Conservation (phyloP, 2,888 invertebrate species). For the Cephus rjabovi region DNA sequence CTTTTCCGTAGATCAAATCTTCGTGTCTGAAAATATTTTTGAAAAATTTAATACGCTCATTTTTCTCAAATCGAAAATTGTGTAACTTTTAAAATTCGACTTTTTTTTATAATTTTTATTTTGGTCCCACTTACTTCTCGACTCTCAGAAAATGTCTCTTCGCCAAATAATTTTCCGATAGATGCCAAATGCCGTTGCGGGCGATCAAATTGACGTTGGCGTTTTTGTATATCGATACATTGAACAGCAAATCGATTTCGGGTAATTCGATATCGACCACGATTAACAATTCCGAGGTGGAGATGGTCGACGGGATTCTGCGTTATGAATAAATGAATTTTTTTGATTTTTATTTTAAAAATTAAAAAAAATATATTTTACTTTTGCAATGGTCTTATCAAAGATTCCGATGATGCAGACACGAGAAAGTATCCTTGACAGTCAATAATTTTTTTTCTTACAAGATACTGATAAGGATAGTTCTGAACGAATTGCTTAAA, state of each 20-base stretch:
- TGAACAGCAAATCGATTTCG: constrained; percentile 34
- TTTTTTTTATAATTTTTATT: background rate
- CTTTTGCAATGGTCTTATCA: constrained; percentile 29
- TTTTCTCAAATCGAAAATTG: too few species aligned
- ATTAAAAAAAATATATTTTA: background rate
- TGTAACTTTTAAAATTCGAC: too few species aligned
- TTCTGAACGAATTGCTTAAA: constrained; percentile 43
- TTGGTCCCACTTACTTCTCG: constrained; percentile 31
- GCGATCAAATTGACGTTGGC: constrained; percentile 47
- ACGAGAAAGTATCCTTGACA: constrained; percentile 49
- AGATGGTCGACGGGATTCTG: constrained; percentile 43
- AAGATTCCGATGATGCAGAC: constrained; percentile 27
- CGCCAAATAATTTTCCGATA: constrained; percentile 48
- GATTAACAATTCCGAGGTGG: constrained; percentile 48
- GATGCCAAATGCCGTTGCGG: constrained; percentile 43
- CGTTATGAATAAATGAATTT: background rate
- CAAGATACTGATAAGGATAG: constrained; percentile 45
- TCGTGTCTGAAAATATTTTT: constrained; percentile 29
- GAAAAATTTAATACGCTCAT: background rate
- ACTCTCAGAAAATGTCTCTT: constrained; percentile 44
- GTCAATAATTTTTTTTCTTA: constrained; percentile 29
- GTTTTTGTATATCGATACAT: constrained; percentile 41
- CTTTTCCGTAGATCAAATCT: constrained; percentile 30
- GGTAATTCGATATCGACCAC: constrained; percentile 35
- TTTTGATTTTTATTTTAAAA: background rate